Evolutionary conservation across 1,140 invertebrate genomes (phyloP), one percentile per base, ranked within the genome.

Genomic region (Pogonomyrmex barbatus): DNA sequence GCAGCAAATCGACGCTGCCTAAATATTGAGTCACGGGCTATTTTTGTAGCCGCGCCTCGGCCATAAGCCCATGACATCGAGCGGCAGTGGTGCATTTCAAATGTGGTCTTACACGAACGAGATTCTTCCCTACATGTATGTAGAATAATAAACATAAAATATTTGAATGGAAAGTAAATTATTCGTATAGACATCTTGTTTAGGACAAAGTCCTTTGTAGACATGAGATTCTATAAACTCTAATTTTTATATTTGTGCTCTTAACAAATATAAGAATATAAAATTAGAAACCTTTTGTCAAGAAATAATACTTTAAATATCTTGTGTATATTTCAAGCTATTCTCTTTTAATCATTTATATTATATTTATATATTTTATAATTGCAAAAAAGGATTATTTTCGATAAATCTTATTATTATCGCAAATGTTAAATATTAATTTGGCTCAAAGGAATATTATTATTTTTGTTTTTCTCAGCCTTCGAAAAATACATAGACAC

Each of bases 1-100:
- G 73, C 70, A 76, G 71, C 67, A 90, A 85, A 91, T 89, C 81
- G 65, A 56, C 67, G 83, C 87, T 90, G 88, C 86, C 90, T 89
- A 92, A 92, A 91, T 92, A 93, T 92, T 92, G 92, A 93, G 89
- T 93, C 92, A 93, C 85, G 4, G 50, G 85, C 85, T 92, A 92
- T 91, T 93, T 91, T 76, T 89, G 91, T 90, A 62, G 30, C 88
- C 75, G 54, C 88, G 63, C 77, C 73, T 81, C 54, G 30, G 24
- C 45, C 71, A 78, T 68, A 78, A 50, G 60, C 50, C 87, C 56
- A 36, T 76, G 71, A 67, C 70, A 14, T 82, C 42, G 17, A 75
- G 42, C 67, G 17, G 78, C 79, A 73, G 42, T 83, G 52, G 39
- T 42, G 54, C 54, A 60, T 73, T 60, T 60, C 42, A 60, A 60